Percentiles rank a stretch among this genome's conserved stretches.
phyloP scores from a whole-genome alignment of 1,140 invertebrate species.

The Charaxes varanes region DNA sequence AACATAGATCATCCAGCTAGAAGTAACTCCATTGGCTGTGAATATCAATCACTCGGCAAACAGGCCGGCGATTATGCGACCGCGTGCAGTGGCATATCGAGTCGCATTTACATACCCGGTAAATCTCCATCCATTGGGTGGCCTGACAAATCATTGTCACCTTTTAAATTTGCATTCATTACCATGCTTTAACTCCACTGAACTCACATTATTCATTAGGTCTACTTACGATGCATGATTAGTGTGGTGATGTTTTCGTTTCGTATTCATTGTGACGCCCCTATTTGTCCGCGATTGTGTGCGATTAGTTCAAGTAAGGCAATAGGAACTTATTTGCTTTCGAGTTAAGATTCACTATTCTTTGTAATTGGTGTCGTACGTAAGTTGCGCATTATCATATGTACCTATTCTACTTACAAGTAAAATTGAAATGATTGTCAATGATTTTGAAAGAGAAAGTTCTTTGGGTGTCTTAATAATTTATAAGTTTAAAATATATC shows the following conservation, averaged over 20 bases:
- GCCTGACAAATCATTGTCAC: slow-evolving; percentile 61
- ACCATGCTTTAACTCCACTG: slow-evolving; percentile 41
- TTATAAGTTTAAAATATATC: too few relatives aligned
- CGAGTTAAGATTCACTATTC: slow-evolving; percentile 14
- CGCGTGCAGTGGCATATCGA: slow-evolving; percentile 53
- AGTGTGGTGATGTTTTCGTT: slow-evolving; percentile 48
- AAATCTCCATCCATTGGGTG: slow-evolving; percentile 53
- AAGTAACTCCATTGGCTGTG: slow-evolving; percentile 18
- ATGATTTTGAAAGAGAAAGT: too few relatives aligned
- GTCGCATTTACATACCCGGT: slow-evolving; percentile 48
- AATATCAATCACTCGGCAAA: slow-evolving; percentile 49
- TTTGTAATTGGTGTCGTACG: neutral
- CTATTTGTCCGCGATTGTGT: slow-evolving; percentile 31
- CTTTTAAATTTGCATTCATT: slow-evolving; percentile 70
- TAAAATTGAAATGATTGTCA: too few relatives aligned
- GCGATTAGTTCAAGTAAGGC: slow-evolving; percentile 22
- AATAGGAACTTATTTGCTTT: slow-evolving; percentile 22
- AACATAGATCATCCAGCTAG: slow-evolving; percentile 14
- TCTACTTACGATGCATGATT: slow-evolving; percentile 56
- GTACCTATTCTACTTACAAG: too few relatives aligned
- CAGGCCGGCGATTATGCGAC: slow-evolving; percentile 44
- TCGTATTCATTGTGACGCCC: slow-evolving; percentile 40
- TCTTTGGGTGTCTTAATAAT: too few relatives aligned
- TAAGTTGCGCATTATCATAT: too few relatives aligned
- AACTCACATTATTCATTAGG: slow-evolving; percentile 35